phyloP scores from a whole-genome alignment of 1,140 invertebrate species.

The Aphis gossypii region DNA sequence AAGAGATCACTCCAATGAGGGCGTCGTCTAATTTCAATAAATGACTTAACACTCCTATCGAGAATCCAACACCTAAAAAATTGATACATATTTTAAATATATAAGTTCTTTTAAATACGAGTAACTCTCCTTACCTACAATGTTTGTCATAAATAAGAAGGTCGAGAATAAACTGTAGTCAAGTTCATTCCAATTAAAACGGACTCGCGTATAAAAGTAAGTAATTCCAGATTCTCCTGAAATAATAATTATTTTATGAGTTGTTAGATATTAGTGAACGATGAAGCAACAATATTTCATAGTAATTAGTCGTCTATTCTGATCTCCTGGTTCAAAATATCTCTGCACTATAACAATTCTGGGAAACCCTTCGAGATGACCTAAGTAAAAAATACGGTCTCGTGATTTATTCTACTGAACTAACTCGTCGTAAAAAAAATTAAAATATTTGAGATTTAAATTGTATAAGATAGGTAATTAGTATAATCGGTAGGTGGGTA shows the following conservation, averaged over 20 bases:
- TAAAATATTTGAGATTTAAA: background rate
- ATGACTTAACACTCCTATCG: conserved; percentile 80
- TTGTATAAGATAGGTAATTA: background rate
- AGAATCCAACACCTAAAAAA: conserved; percentile 74
- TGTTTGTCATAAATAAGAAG: conserved; percentile 79
- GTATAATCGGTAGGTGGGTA: background rate
- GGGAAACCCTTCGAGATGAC: no score
- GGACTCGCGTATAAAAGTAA: conserved; percentile 80
- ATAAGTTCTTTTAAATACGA: conserved; percentile 70
- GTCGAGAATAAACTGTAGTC: conserved; percentile 85
- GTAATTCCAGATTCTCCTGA: conserved; percentile 82
- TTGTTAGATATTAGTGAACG: background rate
- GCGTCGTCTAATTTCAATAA: conserved; percentile 80
- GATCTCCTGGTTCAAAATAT: no score
- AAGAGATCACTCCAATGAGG: conserved; percentile 79
- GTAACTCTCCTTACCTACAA: conserved; percentile 71
- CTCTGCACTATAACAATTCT: background rate
- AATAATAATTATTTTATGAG: conserved; percentile 37
- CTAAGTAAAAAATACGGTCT: background rate
- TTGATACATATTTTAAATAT: background rate
- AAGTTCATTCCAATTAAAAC: conserved; percentile 86
- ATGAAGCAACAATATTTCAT: background rate
- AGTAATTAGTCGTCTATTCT: background rate
- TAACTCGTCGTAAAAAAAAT: background rate
- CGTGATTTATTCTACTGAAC: background rate